Conservation (phyloP, 2,888 invertebrate species). For the Drosophila limbata region DNA sequence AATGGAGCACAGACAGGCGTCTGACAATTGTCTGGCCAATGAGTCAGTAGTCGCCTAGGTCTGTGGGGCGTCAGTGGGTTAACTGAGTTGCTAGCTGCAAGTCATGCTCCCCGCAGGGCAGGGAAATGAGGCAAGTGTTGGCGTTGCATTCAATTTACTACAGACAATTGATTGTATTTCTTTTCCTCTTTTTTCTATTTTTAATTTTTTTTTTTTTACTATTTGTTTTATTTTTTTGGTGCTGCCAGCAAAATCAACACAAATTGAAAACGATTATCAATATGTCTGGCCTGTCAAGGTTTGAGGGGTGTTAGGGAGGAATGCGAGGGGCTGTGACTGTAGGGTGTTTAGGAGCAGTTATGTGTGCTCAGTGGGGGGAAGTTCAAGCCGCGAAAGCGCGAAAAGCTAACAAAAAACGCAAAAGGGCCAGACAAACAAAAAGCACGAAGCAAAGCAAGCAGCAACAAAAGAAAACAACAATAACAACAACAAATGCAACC, state of each 20-base stretch:
- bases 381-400: constrained; percentile 60
- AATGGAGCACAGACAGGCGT: constrained; percentile 43
- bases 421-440: constrained; percentile 48
- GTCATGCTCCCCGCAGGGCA: constrained; percentile 29
- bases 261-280: constrained; percentile 79
- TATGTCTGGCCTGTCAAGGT: constrained; percentile 66
- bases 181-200: constrained; percentile 14
- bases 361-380: constrained; percentile 5
- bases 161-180: constrained; percentile 70
- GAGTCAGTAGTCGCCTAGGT: constrained; percentile 34
- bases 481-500: constrained; percentile 20
- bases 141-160: constrained; percentile 68
- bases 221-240: constrained; percentile 15
- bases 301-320: background rate
- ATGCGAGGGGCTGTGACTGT: background rate
- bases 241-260: constrained; percentile 53
- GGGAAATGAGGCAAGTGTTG: constrained; percentile 18
- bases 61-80: constrained; percentile 48
- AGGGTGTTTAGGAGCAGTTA: background rate
- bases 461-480: constrained; percentile 33
- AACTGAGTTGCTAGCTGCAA: constrained; percentile 48
- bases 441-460: constrained; percentile 38
- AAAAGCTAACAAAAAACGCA: constrained; percentile 67
- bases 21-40: constrained; percentile 62
- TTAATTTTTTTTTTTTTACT: constrained; percentile 4